These are phyloP conservation scores for Pangasius krempfi DNA, from an alignment of 2,797 vertebrate genomes.

Conservation along the genomic window DNA sequence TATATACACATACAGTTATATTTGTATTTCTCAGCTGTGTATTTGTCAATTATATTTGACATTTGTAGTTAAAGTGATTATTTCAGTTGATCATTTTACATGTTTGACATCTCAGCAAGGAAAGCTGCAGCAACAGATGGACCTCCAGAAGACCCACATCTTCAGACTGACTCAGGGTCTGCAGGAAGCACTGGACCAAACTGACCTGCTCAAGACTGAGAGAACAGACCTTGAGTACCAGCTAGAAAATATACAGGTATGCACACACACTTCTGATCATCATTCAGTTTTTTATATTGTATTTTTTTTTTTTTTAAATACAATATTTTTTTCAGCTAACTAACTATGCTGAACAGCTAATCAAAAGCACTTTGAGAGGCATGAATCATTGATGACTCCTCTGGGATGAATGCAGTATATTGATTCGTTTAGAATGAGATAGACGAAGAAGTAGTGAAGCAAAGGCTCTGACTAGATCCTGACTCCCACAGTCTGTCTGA, in stretches of 20 bases:
- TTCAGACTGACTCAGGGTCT: constrained; percentile 96
- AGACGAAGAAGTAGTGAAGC: constrained; percentile 2
- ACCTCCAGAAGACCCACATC: constrained; percentile 97
- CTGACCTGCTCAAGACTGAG: constrained; percentile 96
- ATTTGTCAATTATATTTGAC: not conserved
- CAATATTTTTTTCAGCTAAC: not conserved
- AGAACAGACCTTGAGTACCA: constrained; percentile 94
- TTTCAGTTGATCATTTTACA: not conserved
- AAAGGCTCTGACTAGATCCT: constrained; percentile 14
- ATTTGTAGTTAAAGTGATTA: not conserved
- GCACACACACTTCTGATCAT: not conserved
- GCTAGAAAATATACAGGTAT: constrained; percentile 81
- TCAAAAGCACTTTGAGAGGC: constrained; percentile 33
- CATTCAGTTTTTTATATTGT: not conserved
- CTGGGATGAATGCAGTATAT: constrained; percentile 34
- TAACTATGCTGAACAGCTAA: constrained; percentile 26
- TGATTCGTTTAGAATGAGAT: constrained; percentile 23
- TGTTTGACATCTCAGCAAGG: constrained; percentile 80
- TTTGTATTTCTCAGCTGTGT: not conserved
- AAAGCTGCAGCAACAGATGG: constrained; percentile 98
- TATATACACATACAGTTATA: not conserved
- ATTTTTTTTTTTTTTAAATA: constrained; percentile 4
- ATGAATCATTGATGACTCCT: constrained; percentile 30
- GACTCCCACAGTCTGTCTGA: constrained; percentile 32
- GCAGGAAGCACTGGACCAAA: constrained; percentile 94